phyloP scores from a whole-genome alignment of 2,797 vertebrate species.

The Anguilla megastoma region DNA sequence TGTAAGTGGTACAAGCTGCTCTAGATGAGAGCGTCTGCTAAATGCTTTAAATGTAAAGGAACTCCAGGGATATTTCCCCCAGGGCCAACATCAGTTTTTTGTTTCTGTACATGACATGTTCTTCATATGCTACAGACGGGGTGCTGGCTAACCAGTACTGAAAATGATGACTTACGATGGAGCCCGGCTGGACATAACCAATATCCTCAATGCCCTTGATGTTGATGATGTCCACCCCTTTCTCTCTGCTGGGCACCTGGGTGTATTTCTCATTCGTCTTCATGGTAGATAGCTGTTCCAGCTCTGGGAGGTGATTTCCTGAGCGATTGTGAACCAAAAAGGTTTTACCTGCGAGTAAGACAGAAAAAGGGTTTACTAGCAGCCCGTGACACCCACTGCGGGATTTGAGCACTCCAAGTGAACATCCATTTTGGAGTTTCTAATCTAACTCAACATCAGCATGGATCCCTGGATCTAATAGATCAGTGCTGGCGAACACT shows the following conservation, averaged over 20 bases:
- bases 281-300: constrained; percentile 68
- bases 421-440: not conserved
- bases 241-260: constrained; percentile 76
- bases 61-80: not conserved
- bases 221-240: constrained; percentile 77
- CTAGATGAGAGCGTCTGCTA: not conserved
- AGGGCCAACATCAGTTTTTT: constrained; percentile 9
- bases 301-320: constrained; percentile 47
- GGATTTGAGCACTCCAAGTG: not conserved
- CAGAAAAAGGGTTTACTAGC: not conserved
- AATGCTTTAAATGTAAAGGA: not conserved
- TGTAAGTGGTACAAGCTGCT: not conserved
- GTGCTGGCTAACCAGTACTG: not conserved
- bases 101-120: not conserved
- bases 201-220: constrained; percentile 73
- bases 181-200: constrained; percentile 78
- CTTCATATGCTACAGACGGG: not conserved
- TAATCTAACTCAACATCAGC: not conserved
- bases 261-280: constrained; percentile 78
- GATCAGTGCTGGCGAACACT: not conserved
- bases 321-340: constrained; percentile 45
- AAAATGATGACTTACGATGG: constrained; percentile 68
- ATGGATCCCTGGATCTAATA: not conserved
- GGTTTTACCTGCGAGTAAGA: constrained; percentile 44
- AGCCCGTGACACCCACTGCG: not conserved